Percentiles rank a stretch among this genome's conserved stretches.
phyloP scores from a whole-genome alignment of 1,140 invertebrate genomes.

The Pseudomyrmex cubaensis region DNA sequence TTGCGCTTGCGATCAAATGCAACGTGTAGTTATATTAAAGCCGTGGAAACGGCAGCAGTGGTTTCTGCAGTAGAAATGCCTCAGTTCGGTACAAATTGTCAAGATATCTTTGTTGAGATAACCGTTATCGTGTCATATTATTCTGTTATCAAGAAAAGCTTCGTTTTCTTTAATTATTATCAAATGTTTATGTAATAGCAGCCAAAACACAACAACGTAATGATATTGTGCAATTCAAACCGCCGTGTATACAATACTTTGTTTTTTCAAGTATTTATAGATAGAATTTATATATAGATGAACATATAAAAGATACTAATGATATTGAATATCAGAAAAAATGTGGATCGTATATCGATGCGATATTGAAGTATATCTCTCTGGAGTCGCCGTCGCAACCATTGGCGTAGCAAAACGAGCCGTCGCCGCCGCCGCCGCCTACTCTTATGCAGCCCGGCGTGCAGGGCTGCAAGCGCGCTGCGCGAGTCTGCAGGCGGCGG shows the following conservation, averaged over 20 bases:
- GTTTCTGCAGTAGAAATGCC: neutral
- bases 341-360: neutral
- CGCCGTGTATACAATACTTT: neutral
- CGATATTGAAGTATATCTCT: neutral
- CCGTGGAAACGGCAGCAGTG: neutral
- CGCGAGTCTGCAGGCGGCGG: slow-evolving; percentile 69
- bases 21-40: slow-evolving; percentile 24
- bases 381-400: slow-evolving; percentile 41
- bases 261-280: too few relatives aligned
- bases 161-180: neutral
- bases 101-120: too few relatives aligned
- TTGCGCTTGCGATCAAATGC: slow-evolving; percentile 17
- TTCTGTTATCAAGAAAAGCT: too few relatives aligned
- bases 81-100: too few relatives aligned
- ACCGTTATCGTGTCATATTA: too few relatives aligned
- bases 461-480: slow-evolving; percentile 68
- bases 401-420: slow-evolving; percentile 59
- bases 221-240: neutral
- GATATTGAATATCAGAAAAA: slow-evolving; percentile 1
- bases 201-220: too few relatives aligned
- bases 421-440: slow-evolving; percentile 67
- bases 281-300: too few relatives aligned
- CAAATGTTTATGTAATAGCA: neutral
- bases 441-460: slow-evolving; percentile 66
- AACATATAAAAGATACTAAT: too few relatives aligned